These are phyloP conservation scores for Mus spicilegus DNA, from an alignment of 2,113 vertebrate species.

Conservation along the genomic window DNA sequence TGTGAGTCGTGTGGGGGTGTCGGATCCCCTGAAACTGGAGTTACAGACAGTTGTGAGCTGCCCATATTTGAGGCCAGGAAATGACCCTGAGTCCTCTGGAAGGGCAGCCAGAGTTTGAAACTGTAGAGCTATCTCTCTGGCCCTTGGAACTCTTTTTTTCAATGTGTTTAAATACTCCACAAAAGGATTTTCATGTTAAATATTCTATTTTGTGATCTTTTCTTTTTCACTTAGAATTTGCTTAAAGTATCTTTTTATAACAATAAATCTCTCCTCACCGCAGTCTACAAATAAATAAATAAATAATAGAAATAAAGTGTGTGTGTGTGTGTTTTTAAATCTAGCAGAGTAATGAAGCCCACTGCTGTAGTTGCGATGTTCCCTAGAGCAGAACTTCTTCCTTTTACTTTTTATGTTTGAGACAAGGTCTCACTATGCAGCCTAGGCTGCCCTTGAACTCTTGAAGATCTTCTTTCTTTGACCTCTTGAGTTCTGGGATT, in stretches of 20 bases:
- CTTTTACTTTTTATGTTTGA: neutral
- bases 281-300: neutral
- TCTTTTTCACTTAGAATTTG: neutral
- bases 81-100: neutral
- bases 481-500: neutral
- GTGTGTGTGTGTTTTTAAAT: neutral
- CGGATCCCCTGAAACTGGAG: neutral
- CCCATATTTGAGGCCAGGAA: neutral
- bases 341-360: neutral
- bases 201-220: neutral
- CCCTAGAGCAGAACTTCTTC: conserved; percentile 11
- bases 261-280: neutral
- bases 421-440: neutral
- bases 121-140: neutral
- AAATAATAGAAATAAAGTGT: neutral
- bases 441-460: neutral
- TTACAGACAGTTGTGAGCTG: neutral
- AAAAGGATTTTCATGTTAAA: neutral
- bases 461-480: neutral
- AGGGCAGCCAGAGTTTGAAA: neutral
- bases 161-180: neutral
- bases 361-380: neutral
- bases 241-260: neutral
- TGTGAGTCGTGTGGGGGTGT: neutral
- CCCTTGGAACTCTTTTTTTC: neutral